Evolutionary conservation across 2,113 vertebrate genomes (phyloP), one percentile per base, ranked within the genome.

Genomic region (Forbesichthys agassizii): DNA sequence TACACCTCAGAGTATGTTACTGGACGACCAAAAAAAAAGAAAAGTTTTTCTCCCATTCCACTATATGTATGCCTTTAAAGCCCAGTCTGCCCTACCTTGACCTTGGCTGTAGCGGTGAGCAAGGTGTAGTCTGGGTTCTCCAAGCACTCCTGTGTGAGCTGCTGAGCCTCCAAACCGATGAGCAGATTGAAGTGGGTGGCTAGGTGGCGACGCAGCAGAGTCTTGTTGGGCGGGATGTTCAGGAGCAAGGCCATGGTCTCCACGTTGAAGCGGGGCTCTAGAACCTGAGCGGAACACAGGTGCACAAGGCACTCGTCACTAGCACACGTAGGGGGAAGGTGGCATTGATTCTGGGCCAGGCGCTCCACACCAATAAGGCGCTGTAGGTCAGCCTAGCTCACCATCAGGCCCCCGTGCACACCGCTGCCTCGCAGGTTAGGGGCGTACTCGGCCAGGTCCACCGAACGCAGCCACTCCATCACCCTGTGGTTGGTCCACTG

Each of bases 401-500:
- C 98, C 98, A 99, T 99, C 54, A 99, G 91, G 5, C 98, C 97
- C 0, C 98, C 97, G 0, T 99, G 97, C 49, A 99, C 96, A 0
- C 98, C 98, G 0, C 98, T 99, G 52, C 98, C 98, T 70, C 97
- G 92, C 75, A 99, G 92, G 76, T 99, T 99, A 52, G 98, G 98
- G 1, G 97, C 97, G 0, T 99, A 99, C 67, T 99, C 98, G 0
- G 98, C 98, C 27, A 99, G 87, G 64, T 99, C 97, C 48, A 95
- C 96, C 0, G 98, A 99, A 3, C 97, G 94, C 57, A 99, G 88
- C 98, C 97, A 99, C 75, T 99, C 98, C 98, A 99, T 99, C 77
- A 99, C 96, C 0, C 97, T 93, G 68, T 99, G 97, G 71, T 98
- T 99, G 27, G 98, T 99, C 98, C 97, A 99, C 83, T 97, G 96